These are phyloP conservation scores for Sarcophaga subvicina DNA, from an alignment of 2,888 invertebrate species.

Conservation along the genomic window DNA sequence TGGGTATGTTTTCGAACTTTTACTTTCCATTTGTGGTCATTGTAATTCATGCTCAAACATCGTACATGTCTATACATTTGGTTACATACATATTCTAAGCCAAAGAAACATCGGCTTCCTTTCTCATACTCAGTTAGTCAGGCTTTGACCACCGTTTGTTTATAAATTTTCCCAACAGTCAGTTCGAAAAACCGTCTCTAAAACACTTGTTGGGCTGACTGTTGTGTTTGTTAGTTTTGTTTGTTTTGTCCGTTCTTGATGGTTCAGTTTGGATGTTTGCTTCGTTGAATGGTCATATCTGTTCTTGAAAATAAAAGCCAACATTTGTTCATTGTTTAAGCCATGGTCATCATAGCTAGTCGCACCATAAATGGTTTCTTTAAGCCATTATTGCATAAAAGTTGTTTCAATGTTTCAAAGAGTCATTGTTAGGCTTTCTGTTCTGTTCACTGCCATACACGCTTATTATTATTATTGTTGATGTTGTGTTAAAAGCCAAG, in stretches of 20 bases:
- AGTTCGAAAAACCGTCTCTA: constrained; percentile 38
- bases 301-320: constrained; percentile 36
- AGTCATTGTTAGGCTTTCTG: constrained; percentile 3
- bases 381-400: constrained; percentile 56
- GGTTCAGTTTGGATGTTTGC: neutral
- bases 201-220: constrained; percentile 57
- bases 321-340: constrained; percentile 58
- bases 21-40: constrained; percentile 69
- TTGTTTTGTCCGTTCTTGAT: constrained; percentile 6
- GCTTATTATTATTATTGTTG: constrained; percentile 42
- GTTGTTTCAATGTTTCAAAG: constrained; percentile 53
- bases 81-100: constrained; percentile 44
- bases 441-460: neutral
- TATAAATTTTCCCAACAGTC: constrained; percentile 38
- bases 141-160: neutral
- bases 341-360: constrained; percentile 28
- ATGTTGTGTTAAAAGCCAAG: constrained; percentile 58
- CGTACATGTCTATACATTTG: constrained; percentile 32
- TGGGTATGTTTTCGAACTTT: constrained; percentile 51
- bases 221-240: neutral
- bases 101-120: constrained; percentile 35
- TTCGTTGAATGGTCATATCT: neutral
- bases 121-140: constrained; percentile 31
- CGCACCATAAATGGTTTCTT: constrained; percentile 61
- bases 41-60: constrained; percentile 51